A percentile compares a stretch with the other conserved stretches of the same genome.
Conservation (phyloP, 2,797 vertebrate species). For the Bovichtus variegatus region DNA sequence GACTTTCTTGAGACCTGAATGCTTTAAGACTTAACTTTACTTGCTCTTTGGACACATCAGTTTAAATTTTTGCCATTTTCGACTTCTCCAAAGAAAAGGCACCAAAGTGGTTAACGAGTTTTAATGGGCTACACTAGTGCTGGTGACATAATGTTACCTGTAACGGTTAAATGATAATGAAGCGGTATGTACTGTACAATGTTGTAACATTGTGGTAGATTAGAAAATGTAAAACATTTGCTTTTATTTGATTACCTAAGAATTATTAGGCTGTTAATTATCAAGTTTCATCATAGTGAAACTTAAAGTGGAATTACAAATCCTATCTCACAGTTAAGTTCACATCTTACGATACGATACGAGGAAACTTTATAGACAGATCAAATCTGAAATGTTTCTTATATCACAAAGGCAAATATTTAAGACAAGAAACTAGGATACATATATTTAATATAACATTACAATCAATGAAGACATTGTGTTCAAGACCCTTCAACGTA, state of each 20-base stretch:
- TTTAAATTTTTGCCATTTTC: too few relatives aligned
- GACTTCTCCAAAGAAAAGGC: not conserved
- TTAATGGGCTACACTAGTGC: slow-evolving; percentile 16
- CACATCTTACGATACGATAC: too few relatives aligned
- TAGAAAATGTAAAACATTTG: not conserved
- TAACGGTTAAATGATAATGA: not conserved
- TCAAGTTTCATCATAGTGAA: not conserved
- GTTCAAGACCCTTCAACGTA: too few relatives aligned
- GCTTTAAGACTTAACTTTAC: not conserved
- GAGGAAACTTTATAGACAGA: too few relatives aligned
- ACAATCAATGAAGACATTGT: too few relatives aligned
- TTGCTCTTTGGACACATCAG: not conserved
- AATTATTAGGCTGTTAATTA: not conserved
- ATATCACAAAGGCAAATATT: too few relatives aligned
- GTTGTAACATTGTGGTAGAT: not conserved
- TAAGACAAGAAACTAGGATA: too few relatives aligned
- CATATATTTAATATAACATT: too few relatives aligned
- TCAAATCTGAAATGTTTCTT: too few relatives aligned
- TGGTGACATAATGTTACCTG: not conserved
- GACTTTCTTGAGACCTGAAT: not conserved
- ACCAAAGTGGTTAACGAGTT: slow-evolving; percentile 13
- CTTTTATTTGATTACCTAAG: not conserved
- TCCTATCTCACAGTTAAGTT: not conserved
- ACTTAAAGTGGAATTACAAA: not conserved
- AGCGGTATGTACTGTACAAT: not conserved